Evolutionary conservation across 2,797 vertebrate genomes (phyloP).

Genomic region (Falco rusticolus): DNA sequence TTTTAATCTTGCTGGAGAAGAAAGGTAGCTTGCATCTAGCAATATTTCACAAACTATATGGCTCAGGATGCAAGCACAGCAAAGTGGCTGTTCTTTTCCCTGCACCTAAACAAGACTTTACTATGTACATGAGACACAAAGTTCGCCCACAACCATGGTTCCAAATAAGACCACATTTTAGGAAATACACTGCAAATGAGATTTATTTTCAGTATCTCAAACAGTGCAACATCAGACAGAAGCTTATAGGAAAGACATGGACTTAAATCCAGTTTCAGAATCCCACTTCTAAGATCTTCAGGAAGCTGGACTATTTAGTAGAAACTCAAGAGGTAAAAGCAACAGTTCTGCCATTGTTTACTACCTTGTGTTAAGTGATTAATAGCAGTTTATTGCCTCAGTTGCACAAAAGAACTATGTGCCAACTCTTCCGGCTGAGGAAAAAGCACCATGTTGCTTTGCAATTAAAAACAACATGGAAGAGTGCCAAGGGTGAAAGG

Average conservation of each 20-base stretch:
- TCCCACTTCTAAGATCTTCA: neutral
- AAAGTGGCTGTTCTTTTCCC: neutral
- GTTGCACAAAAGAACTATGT: conserved; percentile 17
- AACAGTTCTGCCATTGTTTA: neutral
- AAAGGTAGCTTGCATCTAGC: conserved; percentile 3
- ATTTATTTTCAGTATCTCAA: neutral
- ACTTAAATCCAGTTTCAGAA: neutral
- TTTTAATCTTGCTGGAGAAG: conserved; percentile 22
- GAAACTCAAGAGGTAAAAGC: neutral
- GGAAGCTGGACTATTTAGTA: neutral
- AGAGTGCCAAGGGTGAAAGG: conserved; percentile 65
- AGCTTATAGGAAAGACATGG: neutral
- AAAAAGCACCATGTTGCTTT: conserved; percentile 57
- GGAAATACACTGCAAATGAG: neutral
- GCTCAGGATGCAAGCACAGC: neutral
- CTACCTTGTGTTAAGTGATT: conserved; percentile 8
- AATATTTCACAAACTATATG: conserved; percentile 1
- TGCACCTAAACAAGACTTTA: neutral
- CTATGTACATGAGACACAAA: neutral
- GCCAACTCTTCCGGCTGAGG: conserved; percentile 46
- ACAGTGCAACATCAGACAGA: neutral
- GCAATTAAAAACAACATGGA: conserved; percentile 68
- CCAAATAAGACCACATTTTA: neutral
- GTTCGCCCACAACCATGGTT: neutral
- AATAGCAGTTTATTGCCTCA: conserved; percentile 52